These are phyloP conservation scores for Octonoba sinensis DNA, from an alignment of 2,888 invertebrate genomes.

Conservation along the genomic window DNA sequence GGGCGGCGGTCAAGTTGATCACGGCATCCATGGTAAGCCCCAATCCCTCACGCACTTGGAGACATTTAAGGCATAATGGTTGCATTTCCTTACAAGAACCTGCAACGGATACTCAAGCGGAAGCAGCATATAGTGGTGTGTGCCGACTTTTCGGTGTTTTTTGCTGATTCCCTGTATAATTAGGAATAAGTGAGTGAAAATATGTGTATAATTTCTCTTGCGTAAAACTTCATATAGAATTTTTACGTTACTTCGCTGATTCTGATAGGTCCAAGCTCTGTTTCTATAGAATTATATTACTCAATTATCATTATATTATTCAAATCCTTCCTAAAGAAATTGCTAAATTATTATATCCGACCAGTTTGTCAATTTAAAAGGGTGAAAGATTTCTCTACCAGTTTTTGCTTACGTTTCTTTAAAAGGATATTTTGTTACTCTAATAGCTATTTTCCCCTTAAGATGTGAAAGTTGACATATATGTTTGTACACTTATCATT, in stretches of 20 bases:
- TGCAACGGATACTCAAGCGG: slow-evolving; percentile 49
- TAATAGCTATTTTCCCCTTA: too few species aligned
- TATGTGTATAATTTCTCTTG: slow-evolving; percentile 2
- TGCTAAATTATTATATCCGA: too few species aligned
- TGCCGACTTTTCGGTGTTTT: background rate
- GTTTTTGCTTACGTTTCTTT: too few species aligned
- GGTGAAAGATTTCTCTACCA: too few species aligned
- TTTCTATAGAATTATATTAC: too few species aligned
- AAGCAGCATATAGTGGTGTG: slow-evolving; percentile 16
- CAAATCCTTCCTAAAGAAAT: too few species aligned
- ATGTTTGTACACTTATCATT: too few species aligned
- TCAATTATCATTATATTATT: too few species aligned
- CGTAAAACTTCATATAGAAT: background rate
- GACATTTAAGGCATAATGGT: slow-evolving; percentile 41
- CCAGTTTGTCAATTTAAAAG: too few species aligned
- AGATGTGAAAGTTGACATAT: too few species aligned
- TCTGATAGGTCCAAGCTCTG: too few species aligned
- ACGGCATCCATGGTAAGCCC: slow-evolving; percentile 40
- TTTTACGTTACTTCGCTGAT: background rate
- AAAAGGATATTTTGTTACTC: too few species aligned
- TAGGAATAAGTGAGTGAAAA: slow-evolving; percentile 30
- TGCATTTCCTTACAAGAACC: slow-evolving; percentile 50
- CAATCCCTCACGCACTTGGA: slow-evolving; percentile 35
- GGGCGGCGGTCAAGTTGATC: slow-evolving; percentile 49
- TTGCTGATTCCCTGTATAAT: slow-evolving; percentile 8